Evolutionary conservation across 2,113 vertebrate genomes (phyloP).

Genomic region (Corythoichthys intestinalis): DNA sequence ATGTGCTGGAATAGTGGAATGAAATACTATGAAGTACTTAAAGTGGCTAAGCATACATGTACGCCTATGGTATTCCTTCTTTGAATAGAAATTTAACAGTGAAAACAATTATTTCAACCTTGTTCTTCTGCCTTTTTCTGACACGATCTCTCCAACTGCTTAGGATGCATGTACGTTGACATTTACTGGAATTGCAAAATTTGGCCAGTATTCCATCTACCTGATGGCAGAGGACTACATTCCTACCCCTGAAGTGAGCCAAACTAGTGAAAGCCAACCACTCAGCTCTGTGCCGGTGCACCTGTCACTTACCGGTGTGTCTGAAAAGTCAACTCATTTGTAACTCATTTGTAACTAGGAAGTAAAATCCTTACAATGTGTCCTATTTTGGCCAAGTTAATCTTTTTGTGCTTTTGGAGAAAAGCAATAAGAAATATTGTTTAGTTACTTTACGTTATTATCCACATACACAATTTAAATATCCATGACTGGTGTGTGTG

Average conservation of each 20-base stretch:
- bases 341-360: background rate
- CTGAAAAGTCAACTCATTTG: background rate
- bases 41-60: too few relatives aligned
- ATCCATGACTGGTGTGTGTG: background rate
- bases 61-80: too few relatives aligned
- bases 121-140: background rate
- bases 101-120: background rate
- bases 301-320: conserved; percentile 65
- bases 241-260: background rate
- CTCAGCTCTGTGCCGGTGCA: conserved; percentile 65
- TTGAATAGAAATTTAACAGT: too few relatives aligned
- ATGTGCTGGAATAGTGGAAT: too few relatives aligned
- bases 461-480: background rate
- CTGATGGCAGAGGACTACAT: conserved; percentile 66
- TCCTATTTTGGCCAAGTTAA: background rate
- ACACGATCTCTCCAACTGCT: background rate
- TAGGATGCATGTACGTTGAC: conserved; percentile 55
- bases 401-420: background rate
- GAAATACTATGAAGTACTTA: too few relatives aligned
- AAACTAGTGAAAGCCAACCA: background rate
- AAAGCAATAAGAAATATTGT: background rate
- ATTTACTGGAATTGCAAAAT: conserved; percentile 51
- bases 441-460: background rate
- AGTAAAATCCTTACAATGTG: background rate
- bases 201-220: conserved; percentile 58